phyloP scores from a whole-genome alignment of 2,113 vertebrate species.

The Pampusana beccarii region DNA sequence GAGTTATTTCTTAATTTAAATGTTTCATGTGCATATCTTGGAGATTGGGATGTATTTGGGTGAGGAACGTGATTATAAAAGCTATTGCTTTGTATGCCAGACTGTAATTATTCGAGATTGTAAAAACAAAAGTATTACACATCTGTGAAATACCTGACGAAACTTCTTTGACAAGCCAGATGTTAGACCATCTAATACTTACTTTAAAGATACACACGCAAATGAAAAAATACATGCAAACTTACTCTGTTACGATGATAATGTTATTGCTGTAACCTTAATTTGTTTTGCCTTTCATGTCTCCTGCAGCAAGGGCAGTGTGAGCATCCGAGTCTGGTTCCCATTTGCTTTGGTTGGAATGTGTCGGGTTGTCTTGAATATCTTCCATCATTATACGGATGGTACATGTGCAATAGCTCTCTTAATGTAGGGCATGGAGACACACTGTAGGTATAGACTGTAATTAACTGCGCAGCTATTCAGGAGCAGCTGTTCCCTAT shows the following conservation, averaged over 20 bases:
- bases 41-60: slow-evolving; percentile 54
- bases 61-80: slow-evolving; percentile 39
- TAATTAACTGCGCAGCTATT: slow-evolving; percentile 44
- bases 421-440: not conserved
- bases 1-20: slow-evolving; percentile 71
- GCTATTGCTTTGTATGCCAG: slow-evolving; percentile 60
- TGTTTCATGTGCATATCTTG: slow-evolving; percentile 56
- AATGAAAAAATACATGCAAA: not conserved
- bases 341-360: slow-evolving; percentile 39
- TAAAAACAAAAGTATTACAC: slow-evolving; percentile 62
- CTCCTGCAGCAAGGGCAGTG: not conserved
- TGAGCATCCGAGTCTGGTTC: slow-evolving; percentile 14
- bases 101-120: slow-evolving; percentile 60
- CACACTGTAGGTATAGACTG: slow-evolving; percentile 11
- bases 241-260: not conserved
- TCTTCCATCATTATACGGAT: not conserved
- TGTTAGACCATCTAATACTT: slow-evolving; percentile 23
- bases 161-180: slow-evolving; percentile 50
- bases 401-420: not conserved
- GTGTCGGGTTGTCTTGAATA: not conserved
- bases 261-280: not conserved
- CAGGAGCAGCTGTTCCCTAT: slow-evolving; percentile 58
- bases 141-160: slow-evolving; percentile 67
- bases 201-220: not conserved
- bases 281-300: slow-evolving; percentile 39